Base-by-base conservation (phyloP, 2,113 vertebrate genomes). In the Carassius gibelio region DNA sequence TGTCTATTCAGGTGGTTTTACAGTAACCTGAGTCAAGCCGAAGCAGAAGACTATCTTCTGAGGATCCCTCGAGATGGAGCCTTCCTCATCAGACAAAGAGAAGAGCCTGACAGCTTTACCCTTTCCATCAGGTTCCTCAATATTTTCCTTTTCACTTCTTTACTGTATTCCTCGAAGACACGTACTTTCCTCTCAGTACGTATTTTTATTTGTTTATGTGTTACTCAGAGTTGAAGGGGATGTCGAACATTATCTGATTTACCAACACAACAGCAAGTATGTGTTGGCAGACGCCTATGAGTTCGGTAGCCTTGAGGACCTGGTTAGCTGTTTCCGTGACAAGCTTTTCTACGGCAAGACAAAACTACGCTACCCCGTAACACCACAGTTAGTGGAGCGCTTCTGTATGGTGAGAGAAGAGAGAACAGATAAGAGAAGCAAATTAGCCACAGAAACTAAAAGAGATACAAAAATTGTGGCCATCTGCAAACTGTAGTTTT, bases 41-140 rank as follows among this genome's bases (percentile, higher is more conserved):
- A 99, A 85, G 97, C 98, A 0, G 98, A 98, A 91, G 97, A 98
- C 85, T 98, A 97, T 95, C 91, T 99, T 85, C 94, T 97, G 94
- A 86, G 96, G 87, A 96, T 99, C 42, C 97, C 98, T 86, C 95
- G 98, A 55, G 98, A 99, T 0, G 98, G 98, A 89, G 98, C 97
- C 9, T 99, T 99, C 91, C 95, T 99, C 57, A 96, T 99, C 87
- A 95, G 98, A 42, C 96, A 95, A 91, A 95, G 97, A 88, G 97
- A 42, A 42, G 38, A 42, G 38, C 38, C 38, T 1, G 5, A 42
- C 38, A 42, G 5, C 38, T 42, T 42, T 42, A 42, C 42, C 42
- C 42, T 45, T 45, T 45, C 42, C 42, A 34, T 48, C 45, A 48
- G 9, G 45, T 48, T 48, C 7, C 21, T n/a, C 23, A 9, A 17